phyloP scores from a whole-genome alignment of 2,797 vertebrate genomes.

The Sebastes dallii region DNA sequence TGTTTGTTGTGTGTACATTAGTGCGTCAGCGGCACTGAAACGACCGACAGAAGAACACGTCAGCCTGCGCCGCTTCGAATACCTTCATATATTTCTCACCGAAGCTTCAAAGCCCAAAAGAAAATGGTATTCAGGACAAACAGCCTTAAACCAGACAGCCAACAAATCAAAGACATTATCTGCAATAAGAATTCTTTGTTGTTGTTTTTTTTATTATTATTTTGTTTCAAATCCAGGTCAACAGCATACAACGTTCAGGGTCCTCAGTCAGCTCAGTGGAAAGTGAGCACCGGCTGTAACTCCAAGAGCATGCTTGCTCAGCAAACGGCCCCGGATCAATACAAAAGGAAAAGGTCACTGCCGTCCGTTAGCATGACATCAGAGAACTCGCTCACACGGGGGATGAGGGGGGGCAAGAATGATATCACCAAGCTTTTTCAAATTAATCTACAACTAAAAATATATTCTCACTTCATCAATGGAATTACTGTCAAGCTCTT shows the following conservation, averaged over 20 bases:
- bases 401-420: background rate
- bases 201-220: slow-evolving; percentile 75
- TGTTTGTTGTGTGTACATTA: too few relatives aligned
- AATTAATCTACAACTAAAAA: slow-evolving; percentile 71
- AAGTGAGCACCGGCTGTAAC: slow-evolving; percentile 45
- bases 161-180: slow-evolving; percentile 31
- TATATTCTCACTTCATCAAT: slow-evolving; percentile 58
- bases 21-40: too few relatives aligned
- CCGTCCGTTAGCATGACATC: slow-evolving; percentile 55
- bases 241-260: slow-evolving; percentile 66
- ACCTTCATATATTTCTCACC: rapidly evolving
- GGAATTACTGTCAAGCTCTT: slow-evolving; percentile 53
- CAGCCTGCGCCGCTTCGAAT: too few relatives aligned
- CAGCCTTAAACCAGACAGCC: background rate
- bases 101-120: too few relatives aligned
- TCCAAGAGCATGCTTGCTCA: slow-evolving; percentile 65
- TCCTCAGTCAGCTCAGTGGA: slow-evolving; percentile 64
- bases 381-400: slow-evolving; percentile 39
- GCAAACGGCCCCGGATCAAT: slow-evolving; percentile 67
- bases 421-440: slow-evolving; percentile 40
- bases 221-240: slow-evolving; percentile 78
- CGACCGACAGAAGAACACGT: too few relatives aligned
- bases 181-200: slow-evolving; percentile 49
- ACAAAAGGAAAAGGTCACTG: slow-evolving; percentile 60
- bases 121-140: too few relatives aligned